phyloP scores from a whole-genome alignment of 2,888 invertebrate species.

The Drosophila barbarae region DNA sequence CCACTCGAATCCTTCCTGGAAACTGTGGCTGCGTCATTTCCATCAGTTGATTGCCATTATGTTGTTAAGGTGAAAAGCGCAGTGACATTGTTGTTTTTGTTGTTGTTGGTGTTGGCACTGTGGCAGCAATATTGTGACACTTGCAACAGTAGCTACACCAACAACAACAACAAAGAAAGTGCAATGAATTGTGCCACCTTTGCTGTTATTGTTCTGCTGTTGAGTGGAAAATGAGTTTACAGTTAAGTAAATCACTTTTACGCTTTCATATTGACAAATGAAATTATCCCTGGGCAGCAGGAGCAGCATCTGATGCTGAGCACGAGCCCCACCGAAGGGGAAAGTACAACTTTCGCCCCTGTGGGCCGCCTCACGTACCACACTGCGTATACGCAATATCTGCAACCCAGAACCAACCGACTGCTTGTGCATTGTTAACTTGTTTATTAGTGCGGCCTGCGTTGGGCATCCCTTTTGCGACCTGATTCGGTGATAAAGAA shows the following conservation, averaged over 20 bases:
- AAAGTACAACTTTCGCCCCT: conserved; percentile 15
- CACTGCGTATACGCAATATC: conserved; percentile 61
- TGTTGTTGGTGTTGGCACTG: conserved; percentile 9
- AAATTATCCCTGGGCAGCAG: conserved; percentile 28
- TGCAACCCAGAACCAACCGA: not conserved
- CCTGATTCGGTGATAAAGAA: conserved; percentile 48
- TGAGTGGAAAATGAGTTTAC: conserved; percentile 66
- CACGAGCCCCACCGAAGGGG: not conserved
- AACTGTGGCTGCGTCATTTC: conserved; percentile 55
- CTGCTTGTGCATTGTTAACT: conserved; percentile 33
- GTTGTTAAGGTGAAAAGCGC: conserved; percentile 67
- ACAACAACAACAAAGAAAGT: conserved; percentile 21
- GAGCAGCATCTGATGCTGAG: not conserved
- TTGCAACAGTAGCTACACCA: conserved; percentile 12
- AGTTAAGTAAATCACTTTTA: conserved; percentile 67
- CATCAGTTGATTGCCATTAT: conserved; percentile 72
- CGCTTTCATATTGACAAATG: conserved; percentile 53
- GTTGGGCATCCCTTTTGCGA: conserved; percentile 2
- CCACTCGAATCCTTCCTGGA: conserved; percentile 36
- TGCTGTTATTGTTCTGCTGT: conserved; percentile 41
- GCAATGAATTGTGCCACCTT: conserved; percentile 52
- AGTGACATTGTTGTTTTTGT: conserved; percentile 32
- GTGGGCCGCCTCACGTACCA: conserved; percentile 51
- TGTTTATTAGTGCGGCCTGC: conserved; percentile 38
- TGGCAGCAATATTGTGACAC: conserved; percentile 30